Conservation (phyloP, 2,888 invertebrate genomes). For the Rambutsinella grinnellia region DNA sequence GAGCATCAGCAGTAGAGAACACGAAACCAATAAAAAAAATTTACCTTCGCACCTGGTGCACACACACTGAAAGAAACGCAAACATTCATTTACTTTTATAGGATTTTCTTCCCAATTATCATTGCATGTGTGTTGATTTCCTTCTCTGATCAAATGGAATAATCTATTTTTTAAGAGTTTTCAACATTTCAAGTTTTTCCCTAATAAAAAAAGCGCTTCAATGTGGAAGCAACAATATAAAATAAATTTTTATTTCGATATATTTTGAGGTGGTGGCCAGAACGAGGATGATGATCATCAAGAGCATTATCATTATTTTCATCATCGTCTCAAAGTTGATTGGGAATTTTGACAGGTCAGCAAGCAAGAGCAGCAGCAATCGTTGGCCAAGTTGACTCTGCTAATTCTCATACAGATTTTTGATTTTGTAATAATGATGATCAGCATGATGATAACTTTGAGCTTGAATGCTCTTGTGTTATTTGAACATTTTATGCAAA, state of each 20-base stretch:
- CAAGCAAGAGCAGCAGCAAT: conserved; percentile 1
- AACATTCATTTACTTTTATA: too few relatives aligned
- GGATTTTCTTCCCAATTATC: neutral
- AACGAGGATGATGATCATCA: conserved; percentile 6
- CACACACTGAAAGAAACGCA: too few relatives aligned
- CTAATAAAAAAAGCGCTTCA: neutral
- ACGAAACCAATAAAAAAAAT: neutral
- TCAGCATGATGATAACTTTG: neutral
- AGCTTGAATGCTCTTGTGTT: neutral
- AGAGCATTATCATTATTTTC: conserved; percentile 15
- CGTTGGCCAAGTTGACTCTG: too few relatives aligned
- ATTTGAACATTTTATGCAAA: conserved; percentile 36
- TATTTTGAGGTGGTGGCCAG: conserved; percentile 9
- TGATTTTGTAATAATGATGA: conserved; percentile 13
- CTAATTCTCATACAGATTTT: neutral
- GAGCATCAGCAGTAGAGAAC: neutral
- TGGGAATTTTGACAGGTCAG: conserved; percentile 49
- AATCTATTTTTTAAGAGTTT: neutral
- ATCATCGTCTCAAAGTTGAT: conserved; percentile 35
- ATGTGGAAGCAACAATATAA: neutral
- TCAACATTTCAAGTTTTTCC: neutral
- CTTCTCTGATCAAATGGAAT: neutral
- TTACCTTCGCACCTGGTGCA: neutral
- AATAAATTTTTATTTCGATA: neutral
- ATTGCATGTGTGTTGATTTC: neutral